Evolutionary conservation across 2,888 invertebrate species (phyloP).

Genomic region (Chorisops tibialis): DNA sequence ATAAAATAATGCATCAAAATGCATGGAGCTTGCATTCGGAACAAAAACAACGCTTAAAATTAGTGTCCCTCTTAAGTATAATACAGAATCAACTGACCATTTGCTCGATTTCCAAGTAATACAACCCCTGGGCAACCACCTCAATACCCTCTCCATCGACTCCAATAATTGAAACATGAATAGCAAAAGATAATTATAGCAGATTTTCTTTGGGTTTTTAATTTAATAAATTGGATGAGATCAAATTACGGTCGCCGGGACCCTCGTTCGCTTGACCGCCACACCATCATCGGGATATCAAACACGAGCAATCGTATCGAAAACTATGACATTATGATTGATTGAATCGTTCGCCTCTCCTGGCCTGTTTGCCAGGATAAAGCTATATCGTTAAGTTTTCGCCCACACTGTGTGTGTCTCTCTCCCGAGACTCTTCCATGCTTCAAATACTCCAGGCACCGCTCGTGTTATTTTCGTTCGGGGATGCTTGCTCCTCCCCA

Average conservation of each 20-base stretch:
- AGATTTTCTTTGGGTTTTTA: conserved; percentile 13
- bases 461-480: neutral
- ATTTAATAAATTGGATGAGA: conserved; percentile 26
- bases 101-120: no score
- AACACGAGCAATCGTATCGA: conserved; percentile 14
- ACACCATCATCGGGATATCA: neutral
- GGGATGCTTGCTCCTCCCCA: neutral
- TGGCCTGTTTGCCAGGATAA: neutral
- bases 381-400: no score
- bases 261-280: neutral
- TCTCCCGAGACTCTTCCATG: no score
- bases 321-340: conserved; percentile 26
- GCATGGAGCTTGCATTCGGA: no score
- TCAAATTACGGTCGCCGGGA: conserved; percentile 20
- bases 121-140: no score
- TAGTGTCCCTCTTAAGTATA: no score
- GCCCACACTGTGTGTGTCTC: no score
- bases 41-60: no score
- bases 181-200: conserved; percentile 7
- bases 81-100: no score
- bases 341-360: conserved; percentile 1
- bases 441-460: neutral
- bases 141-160: no score
- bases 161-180: neutral
- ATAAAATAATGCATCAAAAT: no score